phyloP scores from a whole-genome alignment of 2,113 vertebrate genomes.

The Thunnus maccoyii region DNA sequence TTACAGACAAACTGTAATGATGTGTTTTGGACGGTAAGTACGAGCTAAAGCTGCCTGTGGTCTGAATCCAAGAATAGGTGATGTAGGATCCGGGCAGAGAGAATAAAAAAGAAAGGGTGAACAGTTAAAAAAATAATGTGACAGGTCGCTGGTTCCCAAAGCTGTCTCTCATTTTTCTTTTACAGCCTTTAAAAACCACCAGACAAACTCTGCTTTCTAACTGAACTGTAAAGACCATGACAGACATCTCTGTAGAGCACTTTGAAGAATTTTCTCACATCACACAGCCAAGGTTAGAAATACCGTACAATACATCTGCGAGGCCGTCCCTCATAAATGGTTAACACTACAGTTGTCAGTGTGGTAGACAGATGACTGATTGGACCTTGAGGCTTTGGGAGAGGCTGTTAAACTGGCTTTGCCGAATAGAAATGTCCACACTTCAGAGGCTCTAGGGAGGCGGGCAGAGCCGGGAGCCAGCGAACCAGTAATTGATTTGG shows the following conservation, averaged over 20 bases:
- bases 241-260: slow-evolving; percentile 18
- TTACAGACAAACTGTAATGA: slow-evolving; percentile 1
- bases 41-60: background rate
- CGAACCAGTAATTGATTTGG: slow-evolving; percentile 72
- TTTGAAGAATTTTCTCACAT: slow-evolving; percentile 40
- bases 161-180: slow-evolving; percentile 27
- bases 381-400: slow-evolving; percentile 26
- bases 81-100: background rate
- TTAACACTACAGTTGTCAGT: slow-evolving; percentile 49
- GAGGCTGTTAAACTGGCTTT: slow-evolving; percentile 17
- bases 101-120: background rate
- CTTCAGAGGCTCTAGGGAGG: slow-evolving; percentile 56
- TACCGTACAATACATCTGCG: background rate
- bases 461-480: slow-evolving; percentile 5
- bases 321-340: slow-evolving; percentile 27
- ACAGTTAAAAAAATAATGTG: slow-evolving; percentile 1
- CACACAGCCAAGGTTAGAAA: slow-evolving; percentile 18
- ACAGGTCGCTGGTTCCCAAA: slow-evolving; percentile 5
- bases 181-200: background rate
- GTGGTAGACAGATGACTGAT: slow-evolving; percentile 58
- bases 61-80: background rate
- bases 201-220: slow-evolving; percentile 32
- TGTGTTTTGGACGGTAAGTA: background rate
- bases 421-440: slow-evolving; percentile 58
- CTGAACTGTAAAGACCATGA: slow-evolving; percentile 14